Conservation (phyloP, 2,888 invertebrate genomes). For the Oscheius sp. region DNA sequence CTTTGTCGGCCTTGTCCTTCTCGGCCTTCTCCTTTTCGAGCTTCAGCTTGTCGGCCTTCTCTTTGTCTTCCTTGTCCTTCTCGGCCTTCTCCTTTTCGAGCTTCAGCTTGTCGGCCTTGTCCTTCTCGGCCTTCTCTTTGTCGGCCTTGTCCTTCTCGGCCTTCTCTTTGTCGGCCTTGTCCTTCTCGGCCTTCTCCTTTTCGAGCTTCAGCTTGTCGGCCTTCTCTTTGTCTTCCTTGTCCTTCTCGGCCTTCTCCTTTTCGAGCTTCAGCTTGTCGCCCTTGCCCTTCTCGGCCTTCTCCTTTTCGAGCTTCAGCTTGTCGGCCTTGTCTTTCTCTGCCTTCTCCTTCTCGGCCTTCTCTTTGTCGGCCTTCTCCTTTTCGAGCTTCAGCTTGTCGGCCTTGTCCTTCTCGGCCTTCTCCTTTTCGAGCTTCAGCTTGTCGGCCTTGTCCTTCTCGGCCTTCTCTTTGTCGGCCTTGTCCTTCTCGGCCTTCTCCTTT, state of each 20-base stretch:
- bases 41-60: constrained; percentile 19
- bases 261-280: constrained; percentile 20
- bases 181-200: constrained; percentile 28
- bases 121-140: constrained; percentile 13
- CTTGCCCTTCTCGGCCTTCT: constrained; percentile 23
- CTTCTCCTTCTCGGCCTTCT: constrained; percentile 15
- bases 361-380: constrained; percentile 21
- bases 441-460: constrained; percentile 22
- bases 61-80: constrained; percentile 23
- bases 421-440: constrained; percentile 10
- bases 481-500: constrained; percentile 28
- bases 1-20: constrained; percentile 23
- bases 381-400: constrained; percentile 21
- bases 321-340: constrained; percentile 17
- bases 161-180: constrained; percentile 26
- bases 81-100: constrained; percentile 21
- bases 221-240: constrained; percentile 16
- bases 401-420: constrained; percentile 24
- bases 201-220: constrained; percentile 8
- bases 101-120: constrained; percentile 10
- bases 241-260: constrained; percentile 24
- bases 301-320: constrained; percentile 18
- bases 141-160: constrained; percentile 25
- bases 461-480: constrained; percentile 20
- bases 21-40: constrained; percentile 21